Percentiles rank a stretch among this genome's conserved stretches.
These are phyloP conservation scores for Agrotis clavis DNA, from an alignment of 2,888 invertebrate genomes.

Conservation along the genomic window DNA sequence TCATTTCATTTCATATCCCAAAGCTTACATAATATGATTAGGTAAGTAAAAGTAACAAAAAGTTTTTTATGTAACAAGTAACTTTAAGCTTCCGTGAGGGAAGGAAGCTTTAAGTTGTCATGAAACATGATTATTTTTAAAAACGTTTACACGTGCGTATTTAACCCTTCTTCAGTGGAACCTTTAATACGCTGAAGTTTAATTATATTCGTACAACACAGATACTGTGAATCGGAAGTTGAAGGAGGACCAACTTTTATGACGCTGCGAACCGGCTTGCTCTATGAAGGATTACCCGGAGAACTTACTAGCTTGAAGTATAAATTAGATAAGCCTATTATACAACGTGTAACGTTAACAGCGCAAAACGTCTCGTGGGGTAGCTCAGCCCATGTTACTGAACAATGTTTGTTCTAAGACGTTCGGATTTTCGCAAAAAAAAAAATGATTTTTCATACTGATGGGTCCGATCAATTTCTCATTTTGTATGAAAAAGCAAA, in stretches of 20 bases:
- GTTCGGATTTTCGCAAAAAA: too few species aligned
- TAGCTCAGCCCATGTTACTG: too few species aligned
- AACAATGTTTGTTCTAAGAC: too few species aligned
- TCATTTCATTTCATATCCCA: too few species aligned
- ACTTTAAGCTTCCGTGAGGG: slow-evolving; percentile 37
- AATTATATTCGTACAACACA: slow-evolving; percentile 68
- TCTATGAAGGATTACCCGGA: slow-evolving; percentile 78
- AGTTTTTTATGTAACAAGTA: slow-evolving; percentile 11
- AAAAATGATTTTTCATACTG: too few species aligned
- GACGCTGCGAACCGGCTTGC: slow-evolving; percentile 62
- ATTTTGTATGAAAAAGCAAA: too few species aligned
- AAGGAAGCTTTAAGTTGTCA: too few species aligned
- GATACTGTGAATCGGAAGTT: slow-evolving; percentile 75
- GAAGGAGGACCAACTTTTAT: slow-evolving; percentile 65
- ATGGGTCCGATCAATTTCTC: too few species aligned
- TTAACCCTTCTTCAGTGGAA: slow-evolving; percentile 24
- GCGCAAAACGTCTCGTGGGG: too few species aligned
- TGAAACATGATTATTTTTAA: slow-evolving; percentile 38
- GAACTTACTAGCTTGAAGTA: slow-evolving; percentile 57
- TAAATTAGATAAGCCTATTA: slow-evolving; percentile 33
- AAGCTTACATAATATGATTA: slow-evolving; percentile 3
- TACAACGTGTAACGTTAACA: too few species aligned
- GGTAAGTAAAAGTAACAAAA: not conserved
- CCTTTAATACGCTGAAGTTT: slow-evolving; percentile 67
- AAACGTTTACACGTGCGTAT: slow-evolving; percentile 37